Conservation (phyloP, 2,797 vertebrate genomes). For the Sebastes matsubarae region DNA sequence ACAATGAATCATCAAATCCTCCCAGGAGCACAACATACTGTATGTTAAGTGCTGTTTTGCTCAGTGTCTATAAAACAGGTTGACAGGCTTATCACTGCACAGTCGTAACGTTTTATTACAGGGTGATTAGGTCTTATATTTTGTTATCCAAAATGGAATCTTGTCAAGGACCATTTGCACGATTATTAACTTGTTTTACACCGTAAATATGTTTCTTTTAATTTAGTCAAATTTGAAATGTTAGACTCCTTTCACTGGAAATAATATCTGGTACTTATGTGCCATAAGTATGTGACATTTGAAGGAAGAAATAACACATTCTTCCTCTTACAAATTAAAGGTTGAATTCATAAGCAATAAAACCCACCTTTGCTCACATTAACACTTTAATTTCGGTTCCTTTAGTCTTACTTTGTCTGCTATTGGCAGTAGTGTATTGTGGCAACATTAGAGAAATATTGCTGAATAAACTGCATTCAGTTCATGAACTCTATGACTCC, state of each 20-base stretch:
- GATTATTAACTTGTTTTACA: background rate
- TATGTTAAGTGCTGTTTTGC: background rate
- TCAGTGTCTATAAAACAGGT: background rate
- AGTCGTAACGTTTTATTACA: background rate
- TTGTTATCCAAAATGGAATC: background rate
- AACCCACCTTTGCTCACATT: background rate
- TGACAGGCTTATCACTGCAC: background rate
- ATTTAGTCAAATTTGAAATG: no score
- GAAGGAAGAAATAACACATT: background rate
- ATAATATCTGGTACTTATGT: background rate
- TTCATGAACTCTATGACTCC: background rate
- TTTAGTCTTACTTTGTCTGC: background rate
- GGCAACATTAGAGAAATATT: background rate
- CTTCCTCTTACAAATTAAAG: background rate
- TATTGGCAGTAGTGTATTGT: no score
- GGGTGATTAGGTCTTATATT: background rate
- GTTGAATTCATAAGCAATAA: background rate
- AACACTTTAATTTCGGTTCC: background rate
- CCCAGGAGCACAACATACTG: background rate
- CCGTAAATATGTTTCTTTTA: background rate
- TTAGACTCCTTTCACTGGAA: background rate
- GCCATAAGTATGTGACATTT: background rate
- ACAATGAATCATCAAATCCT: background rate
- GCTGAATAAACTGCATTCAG: background rate
- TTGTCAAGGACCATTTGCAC: background rate